These are phyloP conservation scores for Taphrorychus bicolor DNA, from an alignment of 2,888 invertebrate genomes.

Conservation along the genomic window DNA sequence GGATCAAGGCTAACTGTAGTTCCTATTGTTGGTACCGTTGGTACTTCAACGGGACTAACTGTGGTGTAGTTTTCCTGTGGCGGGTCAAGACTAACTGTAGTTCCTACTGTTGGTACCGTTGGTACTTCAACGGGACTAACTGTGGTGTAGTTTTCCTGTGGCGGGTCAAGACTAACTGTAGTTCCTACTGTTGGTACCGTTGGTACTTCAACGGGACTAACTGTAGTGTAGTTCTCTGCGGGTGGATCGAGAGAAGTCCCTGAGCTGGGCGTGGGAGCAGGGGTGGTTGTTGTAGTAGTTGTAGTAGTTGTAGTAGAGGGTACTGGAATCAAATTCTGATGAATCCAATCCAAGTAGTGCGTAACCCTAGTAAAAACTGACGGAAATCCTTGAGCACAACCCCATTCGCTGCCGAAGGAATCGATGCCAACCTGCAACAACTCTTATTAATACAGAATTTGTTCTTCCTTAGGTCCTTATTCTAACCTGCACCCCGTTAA, in stretches of 20 bases:
- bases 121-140: neutral
- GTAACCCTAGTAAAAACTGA: constrained; percentile 57
- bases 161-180: neutral
- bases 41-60: too few species aligned
- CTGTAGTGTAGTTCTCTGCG: neutral
- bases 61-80: neutral
- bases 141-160: neutral
- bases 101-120: neutral
- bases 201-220: neutral
- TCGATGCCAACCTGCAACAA: constrained; percentile 49
- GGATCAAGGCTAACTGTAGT: too few species aligned
- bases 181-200: neutral
- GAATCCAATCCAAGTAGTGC: constrained; percentile 44
- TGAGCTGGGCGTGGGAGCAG: neutral
- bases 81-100: neutral
- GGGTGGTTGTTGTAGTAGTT: neutral
- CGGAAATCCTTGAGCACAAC: constrained; percentile 58
- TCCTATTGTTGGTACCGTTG: too few species aligned
- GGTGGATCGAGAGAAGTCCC: neutral
- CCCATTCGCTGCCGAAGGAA: constrained; percentile 53
- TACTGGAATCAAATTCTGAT: constrained; percentile 4
- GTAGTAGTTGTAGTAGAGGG: constrained; percentile 9
- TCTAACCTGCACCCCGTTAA: constrained; percentile 44
- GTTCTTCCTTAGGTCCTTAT: too few species aligned
- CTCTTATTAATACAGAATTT: too few species aligned